Evolutionary conservation across 1,140 invertebrate species (phyloP).

Genomic region (Cotesia glomerata): DNA sequence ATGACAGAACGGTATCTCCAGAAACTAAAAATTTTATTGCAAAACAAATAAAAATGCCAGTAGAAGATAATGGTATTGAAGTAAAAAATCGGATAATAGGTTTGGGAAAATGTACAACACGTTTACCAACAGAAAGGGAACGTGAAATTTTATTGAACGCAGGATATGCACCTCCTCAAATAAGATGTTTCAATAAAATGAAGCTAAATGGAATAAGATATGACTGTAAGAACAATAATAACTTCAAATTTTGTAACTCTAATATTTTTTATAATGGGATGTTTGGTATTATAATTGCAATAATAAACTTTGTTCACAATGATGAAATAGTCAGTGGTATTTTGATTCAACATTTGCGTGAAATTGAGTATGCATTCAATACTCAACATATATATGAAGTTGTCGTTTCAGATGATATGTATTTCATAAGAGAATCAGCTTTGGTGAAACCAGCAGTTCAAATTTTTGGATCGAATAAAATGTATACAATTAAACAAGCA

Average conservation of each 20-base stretch:
- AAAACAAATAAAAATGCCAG: not conserved
- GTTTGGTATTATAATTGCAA: constrained; percentile 1
- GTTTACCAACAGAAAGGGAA: not conserved
- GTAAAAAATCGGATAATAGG: not conserved
- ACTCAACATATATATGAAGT: not conserved
- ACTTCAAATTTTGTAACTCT: not conserved
- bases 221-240: not conserved
- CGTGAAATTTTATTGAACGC: not conserved
- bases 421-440: not conserved
- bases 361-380: not conserved
- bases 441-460: not conserved
- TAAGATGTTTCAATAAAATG: no score
- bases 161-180: no score
- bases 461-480: not conserved
- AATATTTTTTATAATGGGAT: not conserved
- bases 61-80: not conserved
- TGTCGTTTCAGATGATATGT: not conserved
- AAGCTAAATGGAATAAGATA: no score
- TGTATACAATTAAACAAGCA: not conserved
- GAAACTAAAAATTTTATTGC: not conserved
- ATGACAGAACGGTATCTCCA: not conserved
- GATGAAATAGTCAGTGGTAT: not conserved
- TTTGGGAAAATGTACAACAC: not conserved
- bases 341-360: not conserved
- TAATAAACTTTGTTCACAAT: not conserved